Evolutionary conservation across 2,113 vertebrate genomes (phyloP).

Genomic region (Varanus komodoensis): DNA sequence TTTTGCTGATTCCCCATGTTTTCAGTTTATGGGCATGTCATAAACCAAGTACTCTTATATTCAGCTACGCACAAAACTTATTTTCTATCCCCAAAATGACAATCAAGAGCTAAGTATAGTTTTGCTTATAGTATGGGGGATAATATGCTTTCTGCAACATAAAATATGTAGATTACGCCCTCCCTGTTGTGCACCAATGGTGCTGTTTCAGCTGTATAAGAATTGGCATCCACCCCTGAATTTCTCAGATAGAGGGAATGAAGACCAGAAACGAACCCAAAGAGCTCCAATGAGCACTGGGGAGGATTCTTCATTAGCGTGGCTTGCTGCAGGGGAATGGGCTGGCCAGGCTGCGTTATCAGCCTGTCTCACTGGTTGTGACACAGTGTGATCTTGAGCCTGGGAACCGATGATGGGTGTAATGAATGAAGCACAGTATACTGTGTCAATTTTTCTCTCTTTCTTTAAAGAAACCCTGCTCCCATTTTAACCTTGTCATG

Average conservation of each 20-base stretch:
- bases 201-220: neutral
- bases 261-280: neutral
- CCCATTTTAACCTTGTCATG: neutral
- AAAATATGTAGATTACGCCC: neutral
- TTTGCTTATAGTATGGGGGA: too few relatives aligned
- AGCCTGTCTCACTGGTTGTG: neutral
- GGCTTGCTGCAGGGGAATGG: neutral
- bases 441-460: too few relatives aligned
- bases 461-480: accelerated
- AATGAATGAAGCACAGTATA: neutral
- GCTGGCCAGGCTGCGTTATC: neutral
- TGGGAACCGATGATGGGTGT: neutral
- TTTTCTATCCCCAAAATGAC: too few relatives aligned
- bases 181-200: neutral
- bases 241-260: neutral
- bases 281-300: neutral
- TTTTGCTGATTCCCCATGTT: too few relatives aligned
- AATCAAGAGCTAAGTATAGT: too few relatives aligned
- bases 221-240: neutral
- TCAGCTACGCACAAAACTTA: too few relatives aligned
- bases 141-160: too few relatives aligned
- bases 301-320: neutral
- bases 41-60: too few relatives aligned
- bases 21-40: too few relatives aligned
- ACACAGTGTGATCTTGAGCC: neutral